Evolutionary conservation across 2,888 invertebrate genomes (phyloP).

Genomic region (Odontocerum albicorne): DNA sequence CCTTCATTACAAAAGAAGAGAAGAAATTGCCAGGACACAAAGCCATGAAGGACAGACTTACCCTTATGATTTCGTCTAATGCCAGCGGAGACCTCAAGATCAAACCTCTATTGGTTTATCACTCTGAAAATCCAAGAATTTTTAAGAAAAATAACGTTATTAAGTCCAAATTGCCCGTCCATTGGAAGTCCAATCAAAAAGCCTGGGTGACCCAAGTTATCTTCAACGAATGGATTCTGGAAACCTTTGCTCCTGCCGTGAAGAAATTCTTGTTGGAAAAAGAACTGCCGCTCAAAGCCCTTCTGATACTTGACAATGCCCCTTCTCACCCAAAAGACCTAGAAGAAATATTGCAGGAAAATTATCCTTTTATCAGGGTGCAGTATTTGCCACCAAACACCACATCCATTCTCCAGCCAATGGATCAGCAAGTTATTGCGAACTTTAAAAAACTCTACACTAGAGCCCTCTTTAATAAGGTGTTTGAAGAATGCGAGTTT

Average conservation of each 20-base stretch:
- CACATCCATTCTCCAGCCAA: too few relatives aligned
- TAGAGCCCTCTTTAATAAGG: slow-evolving; percentile 3
- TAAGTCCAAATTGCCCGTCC: slow-evolving; percentile 26
- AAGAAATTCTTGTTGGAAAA: slow-evolving; percentile 30
- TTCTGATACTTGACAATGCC: slow-evolving; percentile 21
- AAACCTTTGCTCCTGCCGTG: slow-evolving; percentile 27
- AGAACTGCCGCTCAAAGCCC: slow-evolving; percentile 24
- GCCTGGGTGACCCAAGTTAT: slow-evolving; percentile 30
- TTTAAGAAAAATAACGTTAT: slow-evolving; percentile 26
- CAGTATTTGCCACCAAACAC: slow-evolving; percentile 6
- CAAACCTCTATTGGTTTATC: slow-evolving; percentile 39
- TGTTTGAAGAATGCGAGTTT: slow-evolving; percentile 14
- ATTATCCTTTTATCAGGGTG: slow-evolving; percentile 28
- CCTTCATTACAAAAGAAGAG: slow-evolving; percentile 37
- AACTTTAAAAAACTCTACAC: slow-evolving; percentile 25
- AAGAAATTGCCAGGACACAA: slow-evolving; percentile 40
- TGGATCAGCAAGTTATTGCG: slow-evolving; percentile 23
- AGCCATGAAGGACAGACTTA: slow-evolving; percentile 39
- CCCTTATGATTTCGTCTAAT: slow-evolving; percentile 38
- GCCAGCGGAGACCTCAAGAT: slow-evolving; percentile 39
- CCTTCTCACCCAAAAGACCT: slow-evolving; percentile 25
- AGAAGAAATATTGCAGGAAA: slow-evolving; percentile 29
- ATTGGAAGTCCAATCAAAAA: slow-evolving; percentile 29
- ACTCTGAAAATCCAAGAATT: slow-evolving; percentile 36
- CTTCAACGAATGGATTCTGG: slow-evolving; percentile 31